Evolutionary conservation across 1,140 invertebrate genomes (phyloP).

Genomic region (Chymomyza costata): DNA sequence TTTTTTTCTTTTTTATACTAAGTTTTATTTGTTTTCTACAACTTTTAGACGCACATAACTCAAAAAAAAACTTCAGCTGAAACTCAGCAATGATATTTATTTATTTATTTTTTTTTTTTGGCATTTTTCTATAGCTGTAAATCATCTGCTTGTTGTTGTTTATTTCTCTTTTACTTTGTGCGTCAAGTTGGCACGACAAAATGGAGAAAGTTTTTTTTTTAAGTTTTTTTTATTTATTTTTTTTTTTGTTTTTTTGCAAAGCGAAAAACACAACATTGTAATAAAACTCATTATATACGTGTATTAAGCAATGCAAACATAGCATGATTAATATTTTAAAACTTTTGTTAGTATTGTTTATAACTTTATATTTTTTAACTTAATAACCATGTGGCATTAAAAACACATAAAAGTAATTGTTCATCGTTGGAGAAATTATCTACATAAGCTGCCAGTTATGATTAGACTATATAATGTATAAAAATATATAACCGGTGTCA

Average conservation of each 20-base stretch:
- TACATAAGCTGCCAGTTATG: no score
- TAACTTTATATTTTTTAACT: conserved; percentile 32
- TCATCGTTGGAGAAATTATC: no score
- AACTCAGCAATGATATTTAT: conserved; percentile 41
- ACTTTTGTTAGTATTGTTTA: conserved; percentile 41
- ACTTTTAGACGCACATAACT: conserved; percentile 50
- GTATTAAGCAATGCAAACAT: conserved; percentile 54
- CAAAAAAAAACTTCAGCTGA: conserved; percentile 28
- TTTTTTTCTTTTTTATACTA: no score
- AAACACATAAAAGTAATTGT: conserved; percentile 64
- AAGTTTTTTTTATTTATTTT: conserved; percentile 47
- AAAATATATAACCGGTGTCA: no score
- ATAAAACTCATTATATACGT: conserved; percentile 51
- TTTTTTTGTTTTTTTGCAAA: conserved; percentile 34
- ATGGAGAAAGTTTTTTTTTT: conserved; percentile 63
- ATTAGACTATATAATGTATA: no score
- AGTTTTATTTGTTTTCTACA: conserved; percentile 10
- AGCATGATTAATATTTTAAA: background rate
- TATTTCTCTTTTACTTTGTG: conserved; percentile 33
- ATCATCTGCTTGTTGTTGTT: conserved; percentile 62
- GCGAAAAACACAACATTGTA: conserved; percentile 47
- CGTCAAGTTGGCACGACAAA: conserved; percentile 60
- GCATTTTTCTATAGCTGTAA: no score
- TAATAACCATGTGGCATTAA: conserved; percentile 43
- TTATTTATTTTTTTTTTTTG: conserved; percentile 46